Evolutionary conservation across 2,888 invertebrate species (phyloP).

Genomic region (Leucophora obtusa): DNA sequence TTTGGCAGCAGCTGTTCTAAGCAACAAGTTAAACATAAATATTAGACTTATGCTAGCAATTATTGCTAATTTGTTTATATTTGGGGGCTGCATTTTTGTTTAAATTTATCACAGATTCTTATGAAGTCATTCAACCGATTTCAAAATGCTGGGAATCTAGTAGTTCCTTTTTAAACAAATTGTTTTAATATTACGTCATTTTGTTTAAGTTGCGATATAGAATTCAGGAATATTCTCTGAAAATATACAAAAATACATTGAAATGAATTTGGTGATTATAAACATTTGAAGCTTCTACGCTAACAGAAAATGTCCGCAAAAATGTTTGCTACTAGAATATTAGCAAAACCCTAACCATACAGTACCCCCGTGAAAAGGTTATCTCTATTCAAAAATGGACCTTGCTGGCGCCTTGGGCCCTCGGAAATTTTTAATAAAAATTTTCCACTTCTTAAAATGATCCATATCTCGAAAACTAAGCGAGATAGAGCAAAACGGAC

Average conservation of each 20-base stretch:
- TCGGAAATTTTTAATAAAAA: no score
- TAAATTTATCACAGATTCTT: slow-evolving; percentile 63
- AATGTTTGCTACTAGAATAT: no score
- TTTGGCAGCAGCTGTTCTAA: slow-evolving; percentile 67
- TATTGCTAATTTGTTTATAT: slow-evolving; percentile 62
- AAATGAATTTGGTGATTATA: no score
- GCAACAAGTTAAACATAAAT: slow-evolving; percentile 67
- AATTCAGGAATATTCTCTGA: slow-evolving; percentile 15
- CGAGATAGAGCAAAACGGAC: no score
- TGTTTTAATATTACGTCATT: slow-evolving; percentile 49
- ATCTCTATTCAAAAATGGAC: no score
- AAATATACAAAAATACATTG: not conserved
- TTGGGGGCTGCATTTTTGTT: slow-evolving; percentile 62
- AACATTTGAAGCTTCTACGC: no score
- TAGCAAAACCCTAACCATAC: no score
- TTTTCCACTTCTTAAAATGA: no score
- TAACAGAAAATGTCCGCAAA: no score
- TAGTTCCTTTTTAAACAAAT: slow-evolving; percentile 6
- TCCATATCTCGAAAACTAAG: no score
- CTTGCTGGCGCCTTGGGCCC: no score
- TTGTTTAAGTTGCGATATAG: not conserved
- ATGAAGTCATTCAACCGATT: not conserved
- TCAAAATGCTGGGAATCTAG: not conserved
- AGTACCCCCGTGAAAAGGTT: no score
- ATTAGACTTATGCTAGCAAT: slow-evolving; percentile 61